These are phyloP conservation scores for Drosophila histrio DNA, from an alignment of 2,888 invertebrate genomes.

Conservation along the genomic window DNA sequence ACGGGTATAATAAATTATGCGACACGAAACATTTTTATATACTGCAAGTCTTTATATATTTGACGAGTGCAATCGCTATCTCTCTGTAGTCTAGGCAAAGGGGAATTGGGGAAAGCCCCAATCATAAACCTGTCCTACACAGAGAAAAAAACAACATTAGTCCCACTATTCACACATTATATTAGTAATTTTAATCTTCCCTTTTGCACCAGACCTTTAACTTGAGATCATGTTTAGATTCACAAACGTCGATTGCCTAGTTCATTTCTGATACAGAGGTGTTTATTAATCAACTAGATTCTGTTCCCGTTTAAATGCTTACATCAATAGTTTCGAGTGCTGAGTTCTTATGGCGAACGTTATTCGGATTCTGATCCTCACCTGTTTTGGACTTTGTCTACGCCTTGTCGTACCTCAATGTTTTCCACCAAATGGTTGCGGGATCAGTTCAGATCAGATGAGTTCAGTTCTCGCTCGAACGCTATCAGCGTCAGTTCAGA, in stretches of 20 bases:
- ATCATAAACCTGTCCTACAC: constrained; percentile 39
- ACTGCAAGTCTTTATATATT: too few species aligned
- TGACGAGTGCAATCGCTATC: too few species aligned
- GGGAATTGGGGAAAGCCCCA: constrained; percentile 63
- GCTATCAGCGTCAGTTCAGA: constrained; percentile 42
- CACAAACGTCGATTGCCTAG: constrained; percentile 10
- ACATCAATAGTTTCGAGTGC: constrained; percentile 41
- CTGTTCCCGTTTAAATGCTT: constrained; percentile 47
- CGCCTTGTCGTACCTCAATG: constrained; percentile 23
- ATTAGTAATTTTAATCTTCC: too few species aligned
- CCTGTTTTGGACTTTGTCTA: constrained; percentile 21
- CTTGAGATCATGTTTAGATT: too few species aligned
- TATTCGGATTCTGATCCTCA: background rate
- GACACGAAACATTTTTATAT: too few species aligned
- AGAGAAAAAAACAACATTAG: too few species aligned
- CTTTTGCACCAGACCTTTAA: too few species aligned
- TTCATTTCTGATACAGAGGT: constrained; percentile 7
- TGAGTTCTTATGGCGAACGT: constrained; percentile 27
- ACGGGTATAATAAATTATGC: too few species aligned
- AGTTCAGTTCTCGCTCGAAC: constrained; percentile 45
- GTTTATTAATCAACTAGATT: constrained; percentile 5
- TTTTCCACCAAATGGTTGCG: constrained; percentile 52
- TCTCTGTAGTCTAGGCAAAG: too few species aligned
- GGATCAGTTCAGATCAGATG: too few species aligned
- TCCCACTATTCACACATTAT: too few species aligned